Evolutionary conservation across 2,113 vertebrate species (phyloP).

Genomic region (Paradisaea rubra): DNA sequence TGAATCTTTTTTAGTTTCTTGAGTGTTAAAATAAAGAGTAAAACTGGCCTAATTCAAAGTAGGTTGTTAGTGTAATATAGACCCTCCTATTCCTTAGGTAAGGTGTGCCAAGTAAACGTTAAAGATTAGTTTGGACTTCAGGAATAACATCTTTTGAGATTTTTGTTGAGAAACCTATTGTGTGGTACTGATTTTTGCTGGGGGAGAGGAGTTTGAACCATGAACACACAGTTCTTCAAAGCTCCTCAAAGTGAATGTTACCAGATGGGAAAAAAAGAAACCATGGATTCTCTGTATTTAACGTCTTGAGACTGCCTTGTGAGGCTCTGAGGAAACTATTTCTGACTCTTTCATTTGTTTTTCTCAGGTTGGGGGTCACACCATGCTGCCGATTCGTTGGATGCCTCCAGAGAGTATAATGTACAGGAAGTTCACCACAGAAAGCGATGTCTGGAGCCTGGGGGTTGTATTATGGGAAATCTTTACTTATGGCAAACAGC

Average conservation of each 20-base stretch:
- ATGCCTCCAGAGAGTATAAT: slow-evolving; percentile 99
- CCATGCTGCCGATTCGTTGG: slow-evolving; percentile 98
- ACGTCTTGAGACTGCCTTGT: not conserved
- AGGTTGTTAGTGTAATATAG: not conserved
- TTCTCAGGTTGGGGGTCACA: slow-evolving; percentile 92
- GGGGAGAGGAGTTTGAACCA: not conserved
- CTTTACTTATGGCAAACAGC: slow-evolving; percentile 98
- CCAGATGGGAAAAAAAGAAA: not conserved
- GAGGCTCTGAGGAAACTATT: not conserved
- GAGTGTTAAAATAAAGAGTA: not conserved
- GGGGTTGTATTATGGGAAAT: slow-evolving; percentile 99
- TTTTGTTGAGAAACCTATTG: not conserved
- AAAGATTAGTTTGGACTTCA: not conserved
- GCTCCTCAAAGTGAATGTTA: not conserved
- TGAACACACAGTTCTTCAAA: not conserved
- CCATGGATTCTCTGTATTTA: not conserved
- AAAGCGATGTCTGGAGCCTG: slow-evolving; percentile 98
- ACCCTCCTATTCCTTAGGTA: not conserved
- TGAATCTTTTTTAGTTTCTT: not conserved
- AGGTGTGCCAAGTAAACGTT: not conserved
- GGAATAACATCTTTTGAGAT: not conserved
- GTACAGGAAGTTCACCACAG: slow-evolving; percentile 98
- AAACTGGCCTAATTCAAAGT: not conserved
- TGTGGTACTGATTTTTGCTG: not conserved
- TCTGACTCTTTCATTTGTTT: not conserved